Base-by-base conservation (phyloP, 2,113 vertebrate genomes). In the Ammodytes marinus region DNA sequence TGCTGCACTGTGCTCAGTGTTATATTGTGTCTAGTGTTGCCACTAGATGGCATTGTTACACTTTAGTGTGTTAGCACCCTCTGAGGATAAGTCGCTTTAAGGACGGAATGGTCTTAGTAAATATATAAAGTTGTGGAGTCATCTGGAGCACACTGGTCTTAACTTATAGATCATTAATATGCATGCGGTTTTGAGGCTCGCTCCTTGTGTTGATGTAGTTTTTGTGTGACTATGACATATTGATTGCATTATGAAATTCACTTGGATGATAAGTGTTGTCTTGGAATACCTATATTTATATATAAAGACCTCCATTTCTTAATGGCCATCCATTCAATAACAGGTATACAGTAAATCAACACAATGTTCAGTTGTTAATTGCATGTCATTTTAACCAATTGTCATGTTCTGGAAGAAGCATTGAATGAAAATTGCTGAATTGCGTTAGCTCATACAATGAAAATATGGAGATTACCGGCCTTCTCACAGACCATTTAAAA, bases 31-130 rank as follows among this genome's bases (percentile, higher is more conserved):
- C 4, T 2, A 1, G 0, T 53, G 17, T 4, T 58, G 43, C 92
- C 94, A 92, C 93, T 85, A 93, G 94, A 88, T 93, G 94, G 89
- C 91, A 79, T 57, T 90, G 85, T 89, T 74, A 88, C 80, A 79
- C 89, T 85, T 91, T 77, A 81, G 68, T 77, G 71, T 55, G 19
- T 52, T 6, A 43, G 61, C 13, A 2, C 78, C 67, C 47, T 47
- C 63, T 55, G 58, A 72, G 35, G 64, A 82, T 69, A 78, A 63
- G 35, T 84, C 69, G 54, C 64, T 80, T 40, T 42, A 27, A 74
- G 52, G 3, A 68, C 40, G 14, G 19, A 49, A 78, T 72, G 17
- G 74, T 40, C 79, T 84, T 8, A 74, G 77, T 74, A 61, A 45
- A 79, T 80, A 74, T 52, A 13, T 59, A 50, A 76, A 61, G 45